phyloP scores from a whole-genome alignment of 2,113 vertebrate species.

The Lophius piscatorius region DNA sequence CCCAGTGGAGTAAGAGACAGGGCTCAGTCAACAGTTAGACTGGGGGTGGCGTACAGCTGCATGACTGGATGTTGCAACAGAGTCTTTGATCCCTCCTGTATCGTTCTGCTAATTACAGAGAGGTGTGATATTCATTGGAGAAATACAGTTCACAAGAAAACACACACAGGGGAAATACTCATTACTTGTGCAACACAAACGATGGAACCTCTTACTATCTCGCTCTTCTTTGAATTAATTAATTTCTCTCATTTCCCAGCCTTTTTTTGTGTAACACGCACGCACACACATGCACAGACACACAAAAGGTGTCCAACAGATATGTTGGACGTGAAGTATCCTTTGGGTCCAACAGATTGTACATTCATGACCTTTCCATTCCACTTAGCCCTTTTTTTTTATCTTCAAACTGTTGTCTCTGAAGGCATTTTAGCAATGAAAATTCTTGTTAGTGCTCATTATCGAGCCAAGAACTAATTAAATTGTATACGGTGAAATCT shows the following conservation, averaged over 20 bases:
- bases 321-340: too few relatives aligned
- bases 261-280: too few relatives aligned
- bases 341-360: slow-evolving; percentile 18
- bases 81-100: too few relatives aligned
- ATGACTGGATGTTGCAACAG: slow-evolving; percentile 44
- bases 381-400: slow-evolving; percentile 7
- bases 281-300: too few relatives aligned
- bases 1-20: slow-evolving; percentile 51
- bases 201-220: too few relatives aligned
- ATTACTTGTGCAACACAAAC: too few relatives aligned
- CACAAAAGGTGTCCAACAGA: too few relatives aligned
- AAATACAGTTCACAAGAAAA: too few relatives aligned
- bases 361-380: slow-evolving; percentile 51
- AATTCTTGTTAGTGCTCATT: slow-evolving; percentile 13
- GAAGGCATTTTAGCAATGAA: slow-evolving; percentile 3
- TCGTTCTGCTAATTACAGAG: slow-evolving; percentile 24
- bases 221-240: too few relatives aligned
- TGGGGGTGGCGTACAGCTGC: slow-evolving; percentile 42
- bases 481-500: not conserved
- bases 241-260: too few relatives aligned
- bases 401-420: slow-evolving; percentile 7
- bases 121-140: too few relatives aligned
- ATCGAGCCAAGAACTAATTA: not conserved
- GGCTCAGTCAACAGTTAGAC: slow-evolving; percentile 38
- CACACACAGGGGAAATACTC: too few relatives aligned